Percentiles rank a stretch among this genome's conserved stretches.
These are phyloP conservation scores for Marmota flaviventris DNA, from an alignment of 2,113 vertebrate genomes.

Conservation along the genomic window DNA sequence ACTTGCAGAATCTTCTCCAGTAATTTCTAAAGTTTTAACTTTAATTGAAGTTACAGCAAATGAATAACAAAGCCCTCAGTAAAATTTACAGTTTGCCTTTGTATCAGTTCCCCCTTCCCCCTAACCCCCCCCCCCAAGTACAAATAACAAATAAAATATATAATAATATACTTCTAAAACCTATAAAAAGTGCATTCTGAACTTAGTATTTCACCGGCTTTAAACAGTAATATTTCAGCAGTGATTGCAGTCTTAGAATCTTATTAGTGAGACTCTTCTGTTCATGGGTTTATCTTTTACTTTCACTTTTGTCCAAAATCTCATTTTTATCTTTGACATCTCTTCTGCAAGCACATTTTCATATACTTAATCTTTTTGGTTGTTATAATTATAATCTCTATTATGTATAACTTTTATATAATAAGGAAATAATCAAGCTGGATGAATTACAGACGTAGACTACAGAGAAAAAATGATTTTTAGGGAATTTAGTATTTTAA, in stretches of 20 bases:
- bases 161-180: not conserved
- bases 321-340: not conserved
- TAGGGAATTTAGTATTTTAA: constrained; percentile 14
- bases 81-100: not conserved
- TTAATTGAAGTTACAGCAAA: not conserved
- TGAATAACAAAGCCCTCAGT: not conserved
- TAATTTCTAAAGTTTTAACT: constrained; percentile 52
- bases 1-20: not conserved
- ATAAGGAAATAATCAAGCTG: not conserved
- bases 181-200: not conserved
- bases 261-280: constrained; percentile 24
- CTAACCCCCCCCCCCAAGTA: not conserved
- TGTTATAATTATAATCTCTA: constrained; percentile 11
- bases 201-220: not conserved
- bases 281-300: not conserved
- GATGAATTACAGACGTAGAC: constrained; percentile 15
- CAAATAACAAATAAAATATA: not conserved
- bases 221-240: not conserved
- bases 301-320: constrained; percentile 47
- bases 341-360: not conserved
- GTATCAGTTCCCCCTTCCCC: not conserved
- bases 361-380: not conserved
- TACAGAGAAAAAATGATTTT: not conserved
- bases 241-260: not conserved
- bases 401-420: constrained; percentile 35